Base-by-base conservation (phyloP, 2,888 invertebrate species). In the Perizoma flavofasciatum region DNA sequence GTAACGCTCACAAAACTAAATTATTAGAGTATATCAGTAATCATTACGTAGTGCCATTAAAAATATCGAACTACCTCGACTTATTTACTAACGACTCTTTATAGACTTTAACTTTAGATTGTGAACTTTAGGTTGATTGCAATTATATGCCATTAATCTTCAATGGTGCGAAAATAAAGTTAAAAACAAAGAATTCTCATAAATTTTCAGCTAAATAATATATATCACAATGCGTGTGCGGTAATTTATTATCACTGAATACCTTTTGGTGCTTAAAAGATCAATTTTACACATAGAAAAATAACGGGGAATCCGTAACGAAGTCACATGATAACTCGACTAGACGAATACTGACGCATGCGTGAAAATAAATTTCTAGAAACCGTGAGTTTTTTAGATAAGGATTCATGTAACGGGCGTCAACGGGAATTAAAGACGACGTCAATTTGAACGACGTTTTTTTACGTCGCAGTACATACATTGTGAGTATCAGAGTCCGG, bases 281-380 rank as follows among this genome's bases (percentile, higher is more conserved):
- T 81, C 77, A 78, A 73, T 80, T 82, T 82, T 81, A 81, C 77
- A 81, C 76, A 74, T 77, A 67, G 75, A 73, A 85, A 81, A 82
- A 81, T 80, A 77, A 79, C 78, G 67, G 77, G 75, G 73, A 77
- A 73, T 71, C 69, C 62, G 65, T 69, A 71, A 77, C 51, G 64
- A 63, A 77, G 82, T 89, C 90, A 90, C 88, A 89, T 89, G 90
- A 88, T 76, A 6, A 22, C 33, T 43, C 62, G 67, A 63, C 69
- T 78, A 83, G 79, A 81, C 76, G 78, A 63, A 73, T 69, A 69
- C 65, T 86, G 86, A 87, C 89, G 88, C 85, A 83, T 78, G 73
- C 58, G 70, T 65, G 76, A 71, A 83, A 83, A 81, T 79, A 83
- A 78, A 81, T 85, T 85, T 82, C 83, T 87, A 89, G 84, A 84